A percentile compares a stretch with the other conserved stretches of the same genome.
These are phyloP conservation scores for Jaculus jaculus DNA, from an alignment of 2,113 vertebrate species.

Conservation along the genomic window DNA sequence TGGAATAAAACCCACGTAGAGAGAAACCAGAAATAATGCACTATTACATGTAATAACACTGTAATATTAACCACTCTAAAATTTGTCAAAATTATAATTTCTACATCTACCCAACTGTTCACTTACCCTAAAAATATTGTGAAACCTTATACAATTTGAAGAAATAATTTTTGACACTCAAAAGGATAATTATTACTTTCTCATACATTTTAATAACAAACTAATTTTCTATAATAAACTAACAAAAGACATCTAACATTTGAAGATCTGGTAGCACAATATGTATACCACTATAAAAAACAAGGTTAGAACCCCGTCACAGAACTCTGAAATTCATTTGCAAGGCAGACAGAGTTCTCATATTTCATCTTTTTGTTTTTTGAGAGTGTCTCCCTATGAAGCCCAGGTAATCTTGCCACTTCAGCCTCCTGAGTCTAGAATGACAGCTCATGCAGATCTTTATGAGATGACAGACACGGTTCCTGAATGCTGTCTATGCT, in stretches of 20 bases:
- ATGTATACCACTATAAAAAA: neutral
- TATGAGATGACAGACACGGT: neutral
- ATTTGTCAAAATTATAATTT: conserved; percentile 32
- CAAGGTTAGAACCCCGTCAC: neutral
- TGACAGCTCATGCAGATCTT: neutral
- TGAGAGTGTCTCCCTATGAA: neutral
- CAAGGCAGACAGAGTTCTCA: neutral
- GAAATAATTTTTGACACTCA: neutral
- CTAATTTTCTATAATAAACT: neutral
- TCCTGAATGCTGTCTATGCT: neutral
- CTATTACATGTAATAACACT: neutral
- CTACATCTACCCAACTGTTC: neutral
- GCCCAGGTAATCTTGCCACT: neutral
- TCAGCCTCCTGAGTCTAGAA: neutral
- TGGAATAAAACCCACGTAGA: conserved; percentile 12
- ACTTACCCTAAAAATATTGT: conserved; percentile 19
- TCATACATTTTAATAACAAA: neutral
- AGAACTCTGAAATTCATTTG: neutral
- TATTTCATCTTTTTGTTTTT: neutral
- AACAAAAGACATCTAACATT: neutral
- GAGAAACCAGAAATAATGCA: neutral
- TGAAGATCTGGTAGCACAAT: neutral
- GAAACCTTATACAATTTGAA: conserved; percentile 10
- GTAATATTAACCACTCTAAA: neutral
- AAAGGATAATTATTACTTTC: conserved; percentile 38